These are phyloP conservation scores for Phortica magna DNA, from an alignment of 2,888 invertebrate genomes.

Conservation along the genomic window DNA sequence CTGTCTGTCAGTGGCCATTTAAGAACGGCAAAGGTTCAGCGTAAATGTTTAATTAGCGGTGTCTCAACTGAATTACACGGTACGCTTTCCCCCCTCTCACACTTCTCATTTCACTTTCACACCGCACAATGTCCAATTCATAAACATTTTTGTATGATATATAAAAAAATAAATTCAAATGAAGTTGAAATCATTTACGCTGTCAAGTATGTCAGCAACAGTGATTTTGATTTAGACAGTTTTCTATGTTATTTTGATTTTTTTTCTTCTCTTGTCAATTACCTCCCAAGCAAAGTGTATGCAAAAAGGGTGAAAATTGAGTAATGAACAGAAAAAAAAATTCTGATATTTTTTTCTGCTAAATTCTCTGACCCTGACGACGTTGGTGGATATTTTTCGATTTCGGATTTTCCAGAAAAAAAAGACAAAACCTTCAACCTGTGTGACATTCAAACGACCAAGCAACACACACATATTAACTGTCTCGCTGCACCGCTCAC, in stretches of 20 bases:
- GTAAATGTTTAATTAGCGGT: slow-evolving; percentile 67
- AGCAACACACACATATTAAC: background rate
- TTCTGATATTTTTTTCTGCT: too few species aligned
- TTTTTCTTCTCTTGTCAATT: background rate
- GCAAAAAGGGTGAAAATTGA: background rate
- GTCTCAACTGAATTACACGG: slow-evolving; percentile 43
- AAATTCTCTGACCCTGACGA: too few species aligned
- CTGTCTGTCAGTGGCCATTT: slow-evolving; percentile 37
- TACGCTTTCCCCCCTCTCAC: slow-evolving; percentile 29
- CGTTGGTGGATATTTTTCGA: too few species aligned
- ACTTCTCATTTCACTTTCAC: slow-evolving; percentile 30
- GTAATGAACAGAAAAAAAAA: too few species aligned
- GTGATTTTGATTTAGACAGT: background rate
- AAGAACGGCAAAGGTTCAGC: slow-evolving; percentile 49
- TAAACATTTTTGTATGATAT: slow-evolving; percentile 52
- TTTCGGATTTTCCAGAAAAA: too few species aligned
- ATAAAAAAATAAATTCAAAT: slow-evolving; percentile 53
- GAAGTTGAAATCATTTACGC: slow-evolving; percentile 46
- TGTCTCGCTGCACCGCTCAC: background rate
- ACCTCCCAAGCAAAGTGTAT: background rate
- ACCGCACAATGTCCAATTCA: slow-evolving; percentile 60
- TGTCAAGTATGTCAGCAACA: background rate
- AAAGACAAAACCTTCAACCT: too few species aligned
- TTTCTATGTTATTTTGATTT: background rate
- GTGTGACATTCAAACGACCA: too few species aligned